phyloP scores from a whole-genome alignment of 2,113 vertebrate species.

The Myiopsitta monachus region DNA sequence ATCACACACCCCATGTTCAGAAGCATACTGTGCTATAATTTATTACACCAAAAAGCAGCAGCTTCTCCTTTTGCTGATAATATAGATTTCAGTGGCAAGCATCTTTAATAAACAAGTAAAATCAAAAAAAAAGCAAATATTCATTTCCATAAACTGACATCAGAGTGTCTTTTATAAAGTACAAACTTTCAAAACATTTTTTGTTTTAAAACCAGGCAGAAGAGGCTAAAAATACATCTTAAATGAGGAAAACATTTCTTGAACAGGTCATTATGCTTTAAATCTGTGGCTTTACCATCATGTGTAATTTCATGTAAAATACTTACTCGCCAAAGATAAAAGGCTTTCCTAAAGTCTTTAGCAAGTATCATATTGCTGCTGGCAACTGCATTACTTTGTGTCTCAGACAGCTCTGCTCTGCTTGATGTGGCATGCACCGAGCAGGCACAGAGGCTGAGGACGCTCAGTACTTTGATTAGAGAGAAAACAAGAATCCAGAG shows the following conservation, averaged over 20 bases:
- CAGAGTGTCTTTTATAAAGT: not conserved
- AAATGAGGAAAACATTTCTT: conserved; percentile 41
- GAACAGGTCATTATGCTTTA: conserved; percentile 39
- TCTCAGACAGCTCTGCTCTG: conserved; percentile 9
- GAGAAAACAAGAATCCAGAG: not conserved
- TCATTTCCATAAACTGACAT: not conserved
- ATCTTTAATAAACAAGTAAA: conserved; percentile 9
- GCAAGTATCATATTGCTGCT: conserved; percentile 46
- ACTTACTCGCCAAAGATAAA: conserved; percentile 62
- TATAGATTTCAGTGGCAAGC: not conserved
- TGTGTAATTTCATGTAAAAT: conserved; percentile 58
- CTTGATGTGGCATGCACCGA: conserved; percentile 32
- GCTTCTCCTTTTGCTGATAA: not conserved
- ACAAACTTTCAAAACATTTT: not conserved
- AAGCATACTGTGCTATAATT: not conserved
- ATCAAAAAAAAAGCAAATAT: not conserved
- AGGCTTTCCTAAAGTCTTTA: conserved; percentile 43
- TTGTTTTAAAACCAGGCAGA: conserved; percentile 25
- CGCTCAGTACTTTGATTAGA: not conserved
- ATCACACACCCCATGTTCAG: accelerated
- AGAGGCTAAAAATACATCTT: conserved; percentile 19
- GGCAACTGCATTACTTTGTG: conserved; percentile 10
- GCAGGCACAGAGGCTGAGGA: conserved; percentile 12
- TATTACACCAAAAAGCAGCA: not conserved
- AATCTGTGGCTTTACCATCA: conserved; percentile 55